These are phyloP conservation scores for Tenebrosternarchus preto DNA, from an alignment of 2,113 vertebrate genomes.

Conservation along the genomic window DNA sequence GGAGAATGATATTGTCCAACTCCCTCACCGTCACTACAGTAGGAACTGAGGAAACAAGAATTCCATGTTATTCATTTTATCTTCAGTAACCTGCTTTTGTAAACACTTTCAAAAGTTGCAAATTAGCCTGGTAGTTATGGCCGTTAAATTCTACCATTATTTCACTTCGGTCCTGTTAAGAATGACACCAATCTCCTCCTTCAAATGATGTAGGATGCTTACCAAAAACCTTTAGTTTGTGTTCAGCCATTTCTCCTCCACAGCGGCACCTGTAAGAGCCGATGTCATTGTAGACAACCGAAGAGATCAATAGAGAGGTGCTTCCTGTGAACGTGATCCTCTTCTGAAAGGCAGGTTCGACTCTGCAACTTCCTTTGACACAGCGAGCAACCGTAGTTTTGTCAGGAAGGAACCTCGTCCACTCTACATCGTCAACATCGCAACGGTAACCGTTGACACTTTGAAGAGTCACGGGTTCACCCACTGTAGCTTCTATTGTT, in stretches of 20 bases:
- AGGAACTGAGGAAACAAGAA: not conserved
- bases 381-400: not conserved
- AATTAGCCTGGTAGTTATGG: too few relatives aligned
- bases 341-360: not conserved
- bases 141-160: too few relatives aligned
- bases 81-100: too few relatives aligned
- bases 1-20: not conserved
- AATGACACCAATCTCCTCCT: too few relatives aligned
- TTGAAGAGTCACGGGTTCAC: not conserved
- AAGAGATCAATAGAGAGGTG: not conserved
- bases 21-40: not conserved
- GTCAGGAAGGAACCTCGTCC: not conserved
- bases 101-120: too few relatives aligned
- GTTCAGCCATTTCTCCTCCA: not conserved
- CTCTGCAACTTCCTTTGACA: not conserved
- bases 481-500: not conserved
- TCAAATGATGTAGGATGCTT: not conserved
- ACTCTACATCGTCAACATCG: not conserved
- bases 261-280: not conserved
- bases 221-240: constrained; percentile 2
- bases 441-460: not conserved
- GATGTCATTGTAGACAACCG: not conserved
- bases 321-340: not conserved
- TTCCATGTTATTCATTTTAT: not conserved
- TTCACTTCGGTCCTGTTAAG: too few relatives aligned